phyloP scores from a whole-genome alignment of 92 coral and sea anemone genomes.

The Pocillopora grandis region DNA sequence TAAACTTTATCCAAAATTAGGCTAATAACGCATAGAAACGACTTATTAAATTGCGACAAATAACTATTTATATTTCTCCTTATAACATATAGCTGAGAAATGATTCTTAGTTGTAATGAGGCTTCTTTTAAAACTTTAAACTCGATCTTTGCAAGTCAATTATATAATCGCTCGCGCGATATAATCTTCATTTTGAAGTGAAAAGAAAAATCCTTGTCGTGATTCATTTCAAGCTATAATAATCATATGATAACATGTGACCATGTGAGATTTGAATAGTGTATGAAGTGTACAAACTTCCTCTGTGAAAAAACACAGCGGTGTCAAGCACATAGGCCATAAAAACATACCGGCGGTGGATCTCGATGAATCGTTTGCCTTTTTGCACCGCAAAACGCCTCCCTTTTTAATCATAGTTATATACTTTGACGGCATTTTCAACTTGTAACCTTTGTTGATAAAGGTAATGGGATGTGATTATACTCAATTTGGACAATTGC shows the following conservation, averaged over 20 bases:
- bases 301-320: not conserved
- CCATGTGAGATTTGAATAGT: not conserved
- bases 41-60: no score
- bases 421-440: not conserved
- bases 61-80: no score
- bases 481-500: slow-evolving; percentile 2
- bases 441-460: not conserved
- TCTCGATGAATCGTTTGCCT: not conserved
- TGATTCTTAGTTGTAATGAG: not conserved
- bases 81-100: no score
- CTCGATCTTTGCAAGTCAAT: not conserved
- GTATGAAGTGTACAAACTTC: not conserved
- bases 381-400: not conserved
- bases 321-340: no score
- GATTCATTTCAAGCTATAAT: not conserved
- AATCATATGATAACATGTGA: not conserved
- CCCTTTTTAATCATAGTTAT: not conserved
- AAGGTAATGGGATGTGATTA: not conserved
- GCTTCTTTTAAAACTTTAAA: not conserved
- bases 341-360: not conserved
- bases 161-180: not conserved
- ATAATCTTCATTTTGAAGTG: slow-evolving; percentile 24
- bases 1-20: no score
- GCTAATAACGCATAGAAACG: no score
- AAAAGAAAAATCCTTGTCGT: not conserved